Evolutionary conservation across 1,140 invertebrate species (phyloP), one percentile per base, ranked within the genome.

Genomic region (Tenebrio molitor): DNA sequence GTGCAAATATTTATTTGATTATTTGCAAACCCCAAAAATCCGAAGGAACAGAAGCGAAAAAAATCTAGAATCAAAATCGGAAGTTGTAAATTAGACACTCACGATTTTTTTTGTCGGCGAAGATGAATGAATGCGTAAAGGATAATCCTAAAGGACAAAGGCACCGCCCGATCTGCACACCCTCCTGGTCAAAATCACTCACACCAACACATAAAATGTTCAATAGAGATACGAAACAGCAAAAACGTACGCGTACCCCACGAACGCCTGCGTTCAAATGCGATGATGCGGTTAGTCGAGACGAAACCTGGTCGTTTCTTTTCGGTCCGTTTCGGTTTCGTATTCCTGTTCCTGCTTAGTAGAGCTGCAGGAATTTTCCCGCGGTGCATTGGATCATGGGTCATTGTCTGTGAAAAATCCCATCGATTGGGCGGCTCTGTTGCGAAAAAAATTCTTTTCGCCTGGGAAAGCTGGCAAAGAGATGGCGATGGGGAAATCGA

Each of bases 161-260:
- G 64, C 64, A 66, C 64, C 64, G 64, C 64, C 64, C 64, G 34
- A 66, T 25, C 23, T 58, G 23, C 19, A 41, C 34, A 46, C 64
- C 19, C 62, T 41, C 33, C 36, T 29, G 2, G 17, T 46, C 39
- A 42, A 41, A 42, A 66, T 46, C 64, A 66, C 64, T 44, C 34
- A 46, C 64, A 66, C 64, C 42, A 46, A 25, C 64, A 66, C 64
- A 42, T 44, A 46, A 66, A 66, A 44, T 46, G 64, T 66, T 66
- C 64, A 66, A 66, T 66, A 66, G 23, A 65, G 50, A 12, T 29
- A 58, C 50, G 50, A 29, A 58, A 23, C 36, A 66, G 36, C 6
- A 29, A 46, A 66, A 46, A 29, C 25, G 1, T 19, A 66, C 34
- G 39, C 64, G 33, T 14, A 66, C 36, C 34, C 16, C 39, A 41